Evolutionary conservation across 2,113 vertebrate species (phyloP).

Genomic region (Marcusenius ussheri): DNA sequence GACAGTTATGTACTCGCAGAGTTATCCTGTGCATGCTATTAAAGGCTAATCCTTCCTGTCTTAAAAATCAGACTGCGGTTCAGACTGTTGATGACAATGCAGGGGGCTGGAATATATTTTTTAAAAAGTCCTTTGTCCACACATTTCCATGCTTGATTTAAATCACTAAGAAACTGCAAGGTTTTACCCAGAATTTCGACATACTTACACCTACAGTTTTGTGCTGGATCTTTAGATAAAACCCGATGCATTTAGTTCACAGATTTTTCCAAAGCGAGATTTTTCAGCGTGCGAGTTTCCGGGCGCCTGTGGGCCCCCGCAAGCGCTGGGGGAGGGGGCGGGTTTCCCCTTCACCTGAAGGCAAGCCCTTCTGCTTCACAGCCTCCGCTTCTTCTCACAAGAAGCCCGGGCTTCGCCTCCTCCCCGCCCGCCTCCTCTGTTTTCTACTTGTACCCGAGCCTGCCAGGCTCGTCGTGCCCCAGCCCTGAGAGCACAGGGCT

Average conservation of each 20-base stretch:
- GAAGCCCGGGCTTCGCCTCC: neutral
- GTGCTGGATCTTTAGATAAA: neutral
- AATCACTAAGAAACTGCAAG: neutral
- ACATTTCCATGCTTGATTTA: neutral
- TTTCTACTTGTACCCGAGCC: neutral
- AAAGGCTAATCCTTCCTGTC: neutral
- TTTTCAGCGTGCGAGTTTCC: neutral
- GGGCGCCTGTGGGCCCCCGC: neutral
- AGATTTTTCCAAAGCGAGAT: neutral
- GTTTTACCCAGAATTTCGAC: neutral
- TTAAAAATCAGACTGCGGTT: neutral
- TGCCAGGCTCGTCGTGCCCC: too few species aligned
- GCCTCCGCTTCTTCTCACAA: neutral
- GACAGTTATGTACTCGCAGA: neutral
- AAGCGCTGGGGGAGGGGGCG: neutral
- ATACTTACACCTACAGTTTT: neutral
- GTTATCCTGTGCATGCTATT: neutral
- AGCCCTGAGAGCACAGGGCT: conserved; percentile 41
- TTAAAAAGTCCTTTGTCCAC: neutral
- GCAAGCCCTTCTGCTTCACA: neutral
- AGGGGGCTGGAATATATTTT: neutral
- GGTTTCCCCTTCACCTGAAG: conserved; percentile 1
- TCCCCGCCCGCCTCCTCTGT: neutral
- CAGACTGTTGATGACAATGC: neutral
- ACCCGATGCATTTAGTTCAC: neutral